Conservation (phyloP, 2,797 vertebrate species). For the Pygocentrus nattereri region DNA sequence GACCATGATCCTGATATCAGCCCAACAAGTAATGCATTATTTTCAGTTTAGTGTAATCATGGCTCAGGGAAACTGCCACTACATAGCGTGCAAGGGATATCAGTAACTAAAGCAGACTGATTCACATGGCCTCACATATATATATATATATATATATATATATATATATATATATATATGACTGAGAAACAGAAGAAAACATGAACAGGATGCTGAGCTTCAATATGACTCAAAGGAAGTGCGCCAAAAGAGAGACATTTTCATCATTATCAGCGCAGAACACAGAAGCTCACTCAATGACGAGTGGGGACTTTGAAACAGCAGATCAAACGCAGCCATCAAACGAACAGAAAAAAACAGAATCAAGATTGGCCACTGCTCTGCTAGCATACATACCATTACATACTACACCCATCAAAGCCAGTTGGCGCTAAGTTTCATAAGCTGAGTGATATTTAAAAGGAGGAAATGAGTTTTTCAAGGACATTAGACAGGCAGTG, state of each 20-base stretch:
- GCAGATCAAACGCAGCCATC: slow-evolving; percentile 64
- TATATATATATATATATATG: too few species aligned
- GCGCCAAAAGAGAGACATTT: slow-evolving; percentile 46
- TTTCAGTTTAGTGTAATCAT: too few species aligned
- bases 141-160: too few species aligned
- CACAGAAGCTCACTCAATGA: slow-evolving; percentile 59
- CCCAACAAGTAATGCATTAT: not conserved
- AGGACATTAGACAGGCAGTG: too few species aligned
- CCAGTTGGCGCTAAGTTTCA: not conserved
- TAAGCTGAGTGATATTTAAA: not conserved
- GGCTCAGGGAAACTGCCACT: too few species aligned
- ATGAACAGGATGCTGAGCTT: not conserved
- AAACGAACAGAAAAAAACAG: slow-evolving; percentile 36
- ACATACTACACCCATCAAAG: slow-evolving; percentile 41
- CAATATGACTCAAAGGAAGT: slow-evolving; percentile 27
- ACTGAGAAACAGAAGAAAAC: not conserved
- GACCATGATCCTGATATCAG: not conserved
- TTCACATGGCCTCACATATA: not conserved
- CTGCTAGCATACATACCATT: slow-evolving; percentile 25
- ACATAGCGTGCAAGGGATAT: slow-evolving; percentile 23
- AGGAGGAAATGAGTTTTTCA: not conserved
- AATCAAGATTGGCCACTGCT: slow-evolving; percentile 40
- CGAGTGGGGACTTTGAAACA: slow-evolving; percentile 64
- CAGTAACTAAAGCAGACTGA: slow-evolving; percentile 8
- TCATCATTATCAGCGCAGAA: slow-evolving; percentile 60